Conservation (phyloP, 2,797 vertebrate genomes). For the Phataginus tetradactyla region DNA sequence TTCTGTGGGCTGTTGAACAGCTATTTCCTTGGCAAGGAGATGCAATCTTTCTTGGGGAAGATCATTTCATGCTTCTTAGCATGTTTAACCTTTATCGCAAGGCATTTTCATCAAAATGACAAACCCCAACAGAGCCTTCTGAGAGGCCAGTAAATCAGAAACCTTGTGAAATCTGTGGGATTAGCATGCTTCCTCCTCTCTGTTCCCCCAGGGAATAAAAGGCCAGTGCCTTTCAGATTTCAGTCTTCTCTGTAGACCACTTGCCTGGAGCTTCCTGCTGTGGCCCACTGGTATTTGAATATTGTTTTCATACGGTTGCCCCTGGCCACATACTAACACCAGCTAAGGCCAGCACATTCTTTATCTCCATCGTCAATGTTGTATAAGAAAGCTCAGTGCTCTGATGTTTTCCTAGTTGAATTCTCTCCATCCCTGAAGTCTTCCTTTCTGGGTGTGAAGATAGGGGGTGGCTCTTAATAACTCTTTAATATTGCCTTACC, state of each 20-base stretch:
- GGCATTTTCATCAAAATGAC: conserved; percentile 78
- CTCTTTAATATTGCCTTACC: background rate
- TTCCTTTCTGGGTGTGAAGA: conserved; percentile 53
- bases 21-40: conserved; percentile 60
- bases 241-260: conserved; percentile 56
- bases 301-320: conserved; percentile 59
- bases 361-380: conserved; percentile 58
- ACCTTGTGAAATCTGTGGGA: conserved; percentile 59
- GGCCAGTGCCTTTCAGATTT: conserved; percentile 57
- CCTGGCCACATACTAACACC: background rate
- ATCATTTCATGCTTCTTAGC: conserved; percentile 81
- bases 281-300: conserved; percentile 67
- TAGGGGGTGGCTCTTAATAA: background rate
- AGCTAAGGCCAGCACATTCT: conserved; percentile 43
- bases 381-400: conserved; percentile 62
- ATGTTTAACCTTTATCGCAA: conserved; percentile 78
- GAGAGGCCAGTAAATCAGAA: conserved; percentile 81
- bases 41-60: conserved; percentile 74
- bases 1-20: background rate
- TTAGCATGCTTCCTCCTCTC: conserved; percentile 36
- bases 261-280: conserved; percentile 47
- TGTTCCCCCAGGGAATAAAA: conserved; percentile 54
- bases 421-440: conserved; percentile 43
- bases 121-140: conserved; percentile 69
- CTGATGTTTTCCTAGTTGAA: conserved; percentile 61